phyloP scores from a whole-genome alignment of 1,140 invertebrate species.

The Portunus trituberculatus region DNA sequence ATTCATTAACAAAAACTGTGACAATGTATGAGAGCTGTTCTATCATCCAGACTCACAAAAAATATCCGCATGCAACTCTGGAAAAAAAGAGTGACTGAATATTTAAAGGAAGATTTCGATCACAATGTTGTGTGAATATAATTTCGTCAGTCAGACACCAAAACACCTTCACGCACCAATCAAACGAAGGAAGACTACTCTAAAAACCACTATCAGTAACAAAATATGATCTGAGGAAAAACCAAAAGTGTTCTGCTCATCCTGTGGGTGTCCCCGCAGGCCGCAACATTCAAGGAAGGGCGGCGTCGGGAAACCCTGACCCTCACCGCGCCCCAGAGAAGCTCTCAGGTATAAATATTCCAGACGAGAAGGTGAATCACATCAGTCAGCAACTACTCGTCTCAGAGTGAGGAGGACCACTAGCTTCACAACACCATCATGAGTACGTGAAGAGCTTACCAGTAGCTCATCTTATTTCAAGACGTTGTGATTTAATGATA shows the following conservation, averaged over 20 bases:
- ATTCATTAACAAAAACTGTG: too few species aligned
- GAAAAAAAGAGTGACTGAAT: neutral
- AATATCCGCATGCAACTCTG: too few species aligned
- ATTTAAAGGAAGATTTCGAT: neutral
- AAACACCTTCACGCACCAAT: neutral
- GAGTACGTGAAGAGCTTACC: neutral
- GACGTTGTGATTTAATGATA: neutral
- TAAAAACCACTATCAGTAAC: neutral
- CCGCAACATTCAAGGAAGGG: neutral
- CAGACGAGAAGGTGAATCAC: neutral
- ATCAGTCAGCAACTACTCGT: neutral
- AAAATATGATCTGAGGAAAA: neutral
- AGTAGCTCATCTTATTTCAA: neutral
- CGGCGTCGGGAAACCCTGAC: neutral
- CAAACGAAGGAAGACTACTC: neutral
- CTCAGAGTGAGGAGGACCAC: neutral
- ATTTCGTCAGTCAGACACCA: too few species aligned
- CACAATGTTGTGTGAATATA: neutral
- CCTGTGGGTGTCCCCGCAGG: neutral
- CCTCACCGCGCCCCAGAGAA: neutral
- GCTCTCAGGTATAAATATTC: neutral
- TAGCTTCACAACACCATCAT: neutral
- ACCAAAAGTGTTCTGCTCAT: neutral
- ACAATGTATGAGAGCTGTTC: too few species aligned
- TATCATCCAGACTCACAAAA: too few species aligned